These are phyloP conservation scores for Homarus americanus DNA, from an alignment of 1,140 invertebrate genomes.

Conservation along the genomic window DNA sequence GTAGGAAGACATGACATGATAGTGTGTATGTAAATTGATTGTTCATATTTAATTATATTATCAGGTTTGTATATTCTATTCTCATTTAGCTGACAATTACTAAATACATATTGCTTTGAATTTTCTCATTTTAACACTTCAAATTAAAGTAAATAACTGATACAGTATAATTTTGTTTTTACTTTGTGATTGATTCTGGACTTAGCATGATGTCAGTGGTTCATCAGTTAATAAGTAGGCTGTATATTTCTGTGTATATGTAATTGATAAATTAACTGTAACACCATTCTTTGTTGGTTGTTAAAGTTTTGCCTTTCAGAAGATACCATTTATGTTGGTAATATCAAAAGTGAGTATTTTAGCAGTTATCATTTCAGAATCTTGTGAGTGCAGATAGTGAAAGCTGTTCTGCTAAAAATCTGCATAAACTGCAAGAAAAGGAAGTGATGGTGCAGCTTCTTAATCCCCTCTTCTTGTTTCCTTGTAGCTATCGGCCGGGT, in stretches of 20 bases:
- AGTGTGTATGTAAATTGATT: too few species aligned
- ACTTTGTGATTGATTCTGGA: too few species aligned
- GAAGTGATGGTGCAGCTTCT: constrained; percentile 30
- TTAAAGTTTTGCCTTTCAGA: constrained; percentile 16
- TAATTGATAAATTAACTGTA: background rate
- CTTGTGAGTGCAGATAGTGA: constrained; percentile 32
- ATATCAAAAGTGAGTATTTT: constrained; percentile 50
- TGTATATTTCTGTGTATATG: background rate
- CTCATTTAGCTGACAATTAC: too few species aligned
- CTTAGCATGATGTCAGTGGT: too few species aligned
- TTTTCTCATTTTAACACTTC: too few species aligned
- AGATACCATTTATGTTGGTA: background rate
- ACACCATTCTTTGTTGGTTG: background rate
- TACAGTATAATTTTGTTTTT: too few species aligned
- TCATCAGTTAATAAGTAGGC: too few species aligned
- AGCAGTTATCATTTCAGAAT: constrained; percentile 46
- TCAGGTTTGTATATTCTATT: too few species aligned
- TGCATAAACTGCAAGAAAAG: constrained; percentile 37
- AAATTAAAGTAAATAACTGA: too few species aligned
- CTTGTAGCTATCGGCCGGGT: constrained; percentile 74
- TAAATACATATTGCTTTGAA: too few species aligned
- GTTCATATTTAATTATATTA: too few species aligned
- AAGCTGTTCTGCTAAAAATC: constrained; percentile 16
- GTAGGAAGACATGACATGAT: too few species aligned
- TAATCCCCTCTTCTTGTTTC: constrained; percentile 57